phyloP scores from a whole-genome alignment of 2,888 invertebrate genomes.

The Brassicogethes aeneus region DNA sequence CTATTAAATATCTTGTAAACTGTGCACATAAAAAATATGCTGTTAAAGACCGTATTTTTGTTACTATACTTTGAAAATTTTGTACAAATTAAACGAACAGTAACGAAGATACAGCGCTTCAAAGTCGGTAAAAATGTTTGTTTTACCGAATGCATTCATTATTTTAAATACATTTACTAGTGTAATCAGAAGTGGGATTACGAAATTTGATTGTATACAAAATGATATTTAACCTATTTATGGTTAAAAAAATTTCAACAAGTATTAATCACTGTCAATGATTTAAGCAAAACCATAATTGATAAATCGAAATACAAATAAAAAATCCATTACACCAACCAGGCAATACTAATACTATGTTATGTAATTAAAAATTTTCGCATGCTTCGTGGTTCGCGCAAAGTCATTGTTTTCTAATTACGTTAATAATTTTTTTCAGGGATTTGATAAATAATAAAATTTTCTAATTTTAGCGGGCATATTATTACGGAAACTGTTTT shows the following conservation, averaged over 20 bases:
- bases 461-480: background rate
- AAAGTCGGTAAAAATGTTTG: too few species aligned
- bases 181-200: too few species aligned
- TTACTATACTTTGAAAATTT: too few species aligned
- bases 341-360: background rate
- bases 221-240: too few species aligned
- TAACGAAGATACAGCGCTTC: too few species aligned
- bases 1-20: too few species aligned
- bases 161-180: too few species aligned
- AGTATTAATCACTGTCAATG: background rate
- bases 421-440: conserved; percentile 6
- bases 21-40: too few species aligned
- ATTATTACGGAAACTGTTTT: conserved; percentile 9
- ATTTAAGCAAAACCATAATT: background rate
- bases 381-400: conserved; percentile 6
- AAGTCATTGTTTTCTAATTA: conserved; percentile 9
- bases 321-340: background rate
- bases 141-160: too few species aligned
- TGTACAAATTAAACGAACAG: too few species aligned
- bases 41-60: too few species aligned
- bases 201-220: too few species aligned
- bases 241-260: background rate
- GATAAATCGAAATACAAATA: background rate
- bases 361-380: conserved; percentile 6
- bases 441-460: conserved; percentile 1